Evolutionary conservation across 2,888 invertebrate genomes (phyloP), one percentile per base, ranked within the genome.

Genomic region (Phaedon cochleariae): DNA sequence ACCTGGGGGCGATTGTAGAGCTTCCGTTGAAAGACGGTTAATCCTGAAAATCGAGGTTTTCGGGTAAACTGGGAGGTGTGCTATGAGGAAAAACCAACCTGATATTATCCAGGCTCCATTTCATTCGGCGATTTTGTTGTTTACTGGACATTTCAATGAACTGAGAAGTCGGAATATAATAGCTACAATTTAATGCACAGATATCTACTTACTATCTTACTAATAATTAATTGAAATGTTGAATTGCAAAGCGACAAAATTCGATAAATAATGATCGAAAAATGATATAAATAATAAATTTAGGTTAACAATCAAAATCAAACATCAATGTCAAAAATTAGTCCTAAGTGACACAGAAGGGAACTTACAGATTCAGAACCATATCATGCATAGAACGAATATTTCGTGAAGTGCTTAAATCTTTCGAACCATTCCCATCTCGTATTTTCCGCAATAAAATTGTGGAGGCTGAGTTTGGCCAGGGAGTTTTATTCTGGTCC

Each of bases 1-100:
- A 0, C 96, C 96, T 31, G 96, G 95, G 20, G 96, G 96, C 31
- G 92, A 89, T 0, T 93, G 87, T 67, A 93, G 81, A 29, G 75
- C 68, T 59, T 79, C 78, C 0, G 76, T 64, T 12, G 73, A 64
- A n/a, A 73, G 54, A 49, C 69, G 63, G 21, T 62, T 73, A 31
- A 65, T 72, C 65, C 79, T 79, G 62, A 4, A 76, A 76, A 54
- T 29, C 58, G 55, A 51, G 9, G 22, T 18, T 41, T 31, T 48
- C 1, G 41, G 12, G 52, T 41, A 51, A 49, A 34, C 20, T 48
- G 20, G 53, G 29, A 48, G 41, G 5, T 57, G 15, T 41, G 21
- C 7, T 37, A 6, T 37, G 26, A 21, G 5, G 6, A n/a, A 29
- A 46, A 34, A 69, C 73, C 68, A 72, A 82, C 83, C 79, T 81